Conservation (phyloP, 2,888 invertebrate genomes). For the Macrostomum cliftonense region DNA sequence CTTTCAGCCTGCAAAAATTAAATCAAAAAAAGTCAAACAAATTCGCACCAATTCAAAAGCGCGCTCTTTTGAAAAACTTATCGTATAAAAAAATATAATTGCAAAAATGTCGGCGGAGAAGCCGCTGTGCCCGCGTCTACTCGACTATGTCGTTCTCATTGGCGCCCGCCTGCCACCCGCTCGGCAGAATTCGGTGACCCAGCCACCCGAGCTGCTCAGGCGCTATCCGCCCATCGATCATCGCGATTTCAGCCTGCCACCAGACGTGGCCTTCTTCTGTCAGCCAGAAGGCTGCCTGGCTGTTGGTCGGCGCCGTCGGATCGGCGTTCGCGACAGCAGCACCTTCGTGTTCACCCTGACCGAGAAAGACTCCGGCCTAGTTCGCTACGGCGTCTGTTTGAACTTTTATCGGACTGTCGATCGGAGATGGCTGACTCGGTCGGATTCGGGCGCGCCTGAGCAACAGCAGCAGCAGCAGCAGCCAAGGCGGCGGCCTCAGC, state of each 20-base stretch:
- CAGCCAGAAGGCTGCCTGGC: conserved; percentile 88
- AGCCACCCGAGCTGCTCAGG: conserved; percentile 78
- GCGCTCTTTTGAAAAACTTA: too few relatives aligned
- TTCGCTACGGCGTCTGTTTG: conserved; percentile 74
- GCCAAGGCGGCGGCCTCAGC: too few relatives aligned
- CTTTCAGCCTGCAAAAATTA: too few relatives aligned
- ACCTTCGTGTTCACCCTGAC: conserved; percentile 95
- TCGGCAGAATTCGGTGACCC: conserved; percentile 35
- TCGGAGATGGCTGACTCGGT: not conserved
- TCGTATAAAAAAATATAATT: too few relatives aligned
- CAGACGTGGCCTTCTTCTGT: conserved; percentile 97
- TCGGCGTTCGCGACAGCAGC: conserved; percentile 65
- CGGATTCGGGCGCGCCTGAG: too few relatives aligned
- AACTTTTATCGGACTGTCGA: conserved; percentile 81
- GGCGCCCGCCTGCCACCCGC: conserved; percentile 55
- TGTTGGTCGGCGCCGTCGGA: conserved; percentile 56
- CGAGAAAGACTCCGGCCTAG: conserved; percentile 77
- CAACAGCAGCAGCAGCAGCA: too few relatives aligned
- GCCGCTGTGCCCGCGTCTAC: conserved; percentile 38
- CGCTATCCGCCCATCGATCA: conserved; percentile 80
- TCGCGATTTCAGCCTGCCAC: conserved; percentile 81
- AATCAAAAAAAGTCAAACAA: too few relatives aligned
- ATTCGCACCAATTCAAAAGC: too few relatives aligned
- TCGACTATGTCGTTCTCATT: conserved; percentile 88
- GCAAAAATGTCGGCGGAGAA: too few relatives aligned